A percentile compares a stretch with the other conserved stretches of the same genome.
Conservation (phyloP, 2,113 vertebrate genomes). For the Rafetus swinhoei region DNA sequence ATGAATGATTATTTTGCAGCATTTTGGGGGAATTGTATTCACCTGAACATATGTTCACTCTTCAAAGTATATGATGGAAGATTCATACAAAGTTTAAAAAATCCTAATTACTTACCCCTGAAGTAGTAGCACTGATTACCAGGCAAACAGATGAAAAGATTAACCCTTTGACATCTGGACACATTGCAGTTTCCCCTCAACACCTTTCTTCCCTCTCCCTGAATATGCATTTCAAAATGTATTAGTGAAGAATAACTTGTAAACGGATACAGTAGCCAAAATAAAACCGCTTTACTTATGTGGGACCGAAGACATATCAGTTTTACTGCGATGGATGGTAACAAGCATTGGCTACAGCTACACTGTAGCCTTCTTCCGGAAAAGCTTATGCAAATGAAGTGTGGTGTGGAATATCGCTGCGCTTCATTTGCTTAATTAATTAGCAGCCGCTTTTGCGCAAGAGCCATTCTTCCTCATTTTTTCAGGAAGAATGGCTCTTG, state of each 20-base stretch:
- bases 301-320: not conserved
- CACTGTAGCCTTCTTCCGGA: too few relatives aligned
- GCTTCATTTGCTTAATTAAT: too few relatives aligned
- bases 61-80: not conserved
- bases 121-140: not conserved
- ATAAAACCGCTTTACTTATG: not conserved
- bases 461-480: too few relatives aligned
- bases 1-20: not conserved
- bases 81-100: not conserved
- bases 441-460: too few relatives aligned
- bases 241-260: not conserved
- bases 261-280: not conserved
- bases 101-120: not conserved
- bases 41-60: not conserved
- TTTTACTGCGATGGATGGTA: not conserved
- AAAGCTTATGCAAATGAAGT: too few relatives aligned
- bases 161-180: not conserved
- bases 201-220: not conserved
- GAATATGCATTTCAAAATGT: not conserved
- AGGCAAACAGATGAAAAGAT: not conserved
- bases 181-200: not conserved
- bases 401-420: too few relatives aligned
- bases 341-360: not conserved
- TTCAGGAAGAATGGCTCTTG: too few relatives aligned
- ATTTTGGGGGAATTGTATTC: not conserved